Base-by-base conservation (phyloP, 2,113 vertebrate species). In the Indicator indicator region DNA sequence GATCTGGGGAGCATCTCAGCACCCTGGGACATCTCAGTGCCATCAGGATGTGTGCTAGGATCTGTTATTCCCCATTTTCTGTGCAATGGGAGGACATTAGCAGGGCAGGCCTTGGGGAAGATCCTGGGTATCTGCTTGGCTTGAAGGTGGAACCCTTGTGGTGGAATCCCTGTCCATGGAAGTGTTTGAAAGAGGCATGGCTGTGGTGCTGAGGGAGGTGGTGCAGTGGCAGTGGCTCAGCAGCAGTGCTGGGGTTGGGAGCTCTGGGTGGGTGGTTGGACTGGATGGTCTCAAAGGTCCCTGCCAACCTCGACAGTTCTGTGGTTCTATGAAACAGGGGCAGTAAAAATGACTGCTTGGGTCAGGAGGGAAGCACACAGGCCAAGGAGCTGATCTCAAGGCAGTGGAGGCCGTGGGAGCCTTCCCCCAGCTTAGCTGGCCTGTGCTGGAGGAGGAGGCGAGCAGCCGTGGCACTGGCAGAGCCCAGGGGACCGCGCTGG, bases 21-120 rank as follows among this genome's bases (percentile, higher is more conserved):
- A 26, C 24, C 15, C 40, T 0, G 0, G 26, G 18, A 15, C 10
- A 23, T 0, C 0, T 26, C 6, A 1, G 30, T 74, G 33, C 27
- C 28, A 1, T 6, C 5, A 20, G 24, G 42, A 48, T 14, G 1
- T 0, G 8, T n/a, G 20, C 82, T 74, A 56, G 38, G 52, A 60
- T 14, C 17, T 89, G 60, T 50, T 52, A 23, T 16, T 68, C 20
- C 38, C 20, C 24, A 46, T 30, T 11, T 13, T 32, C 70, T 26
- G 8, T 56, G 46, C 52, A 56, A 50, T 7, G 16, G 63, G 26
- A 88, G 67, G 40, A 65, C 1, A 2, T 55, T 9, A 40, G 55
- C 0, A 0, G 72, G 46, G 14, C 62, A 92, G 33, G 54, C 23
- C 19, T 0, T 18, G 44, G 73, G 59, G 86, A 38, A 76, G 70